phyloP scores from a whole-genome alignment of 2,113 vertebrate species.

The Pseudorhombus dupliciocellatus region DNA sequence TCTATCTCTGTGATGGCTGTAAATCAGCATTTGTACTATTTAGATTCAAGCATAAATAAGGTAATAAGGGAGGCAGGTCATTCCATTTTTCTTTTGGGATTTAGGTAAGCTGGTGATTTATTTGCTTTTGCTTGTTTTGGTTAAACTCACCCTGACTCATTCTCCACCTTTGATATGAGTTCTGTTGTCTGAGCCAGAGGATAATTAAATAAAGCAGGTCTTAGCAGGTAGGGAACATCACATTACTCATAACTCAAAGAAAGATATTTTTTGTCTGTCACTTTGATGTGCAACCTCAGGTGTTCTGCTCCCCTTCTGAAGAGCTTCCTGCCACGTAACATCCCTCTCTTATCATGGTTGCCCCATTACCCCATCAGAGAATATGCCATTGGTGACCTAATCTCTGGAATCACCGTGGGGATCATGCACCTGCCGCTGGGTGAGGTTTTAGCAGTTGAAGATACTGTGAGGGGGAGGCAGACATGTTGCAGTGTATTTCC shows the following conservation, averaged over 20 bases:
- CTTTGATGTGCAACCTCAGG: slow-evolving; percentile 63
- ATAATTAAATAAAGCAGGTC: too few relatives aligned
- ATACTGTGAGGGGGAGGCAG: background rate
- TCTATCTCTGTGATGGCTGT: background rate
- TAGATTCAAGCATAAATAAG: too few relatives aligned
- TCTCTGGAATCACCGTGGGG: slow-evolving; percentile 91
- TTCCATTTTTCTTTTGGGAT: too few relatives aligned
- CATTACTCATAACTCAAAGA: background rate
- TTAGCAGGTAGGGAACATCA: too few relatives aligned
- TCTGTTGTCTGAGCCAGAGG: background rate
- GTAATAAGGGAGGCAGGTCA: too few relatives aligned
- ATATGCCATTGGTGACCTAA: slow-evolving; percentile 86
- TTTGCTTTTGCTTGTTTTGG: too few relatives aligned
- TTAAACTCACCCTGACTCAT: too few relatives aligned
- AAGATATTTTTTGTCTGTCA: background rate
- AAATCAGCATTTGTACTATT: too few relatives aligned
- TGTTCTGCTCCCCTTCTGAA: slow-evolving; percentile 79
- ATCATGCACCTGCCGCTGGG: slow-evolving; percentile 95
- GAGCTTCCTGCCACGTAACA: slow-evolving; percentile 75
- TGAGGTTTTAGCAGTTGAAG: slow-evolving; percentile 24
- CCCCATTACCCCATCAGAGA: slow-evolving; percentile 88
- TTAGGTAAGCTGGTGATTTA: too few relatives aligned
- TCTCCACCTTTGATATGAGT: too few relatives aligned
- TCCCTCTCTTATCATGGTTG: slow-evolving; percentile 89
- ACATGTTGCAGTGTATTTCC: background rate